Conservation (phyloP, 2,888 invertebrate genomes). For the Stenurella melanura region DNA sequence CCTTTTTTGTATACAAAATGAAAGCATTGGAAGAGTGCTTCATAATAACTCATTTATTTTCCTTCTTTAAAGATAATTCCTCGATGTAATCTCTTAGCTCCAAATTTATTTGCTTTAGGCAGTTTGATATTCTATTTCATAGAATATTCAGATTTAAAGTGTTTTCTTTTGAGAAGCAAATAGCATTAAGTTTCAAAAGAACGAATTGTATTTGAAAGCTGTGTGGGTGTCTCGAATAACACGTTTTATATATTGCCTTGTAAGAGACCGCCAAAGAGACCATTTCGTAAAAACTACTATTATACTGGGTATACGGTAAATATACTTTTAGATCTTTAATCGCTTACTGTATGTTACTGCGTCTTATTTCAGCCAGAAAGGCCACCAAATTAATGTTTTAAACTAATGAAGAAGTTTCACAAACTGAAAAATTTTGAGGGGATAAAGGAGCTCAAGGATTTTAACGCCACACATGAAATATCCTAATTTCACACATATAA, state of each 20-base stretch:
- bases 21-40: not conserved
- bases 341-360: no score
- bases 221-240: not conserved
- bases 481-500: no score
- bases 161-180: not conserved
- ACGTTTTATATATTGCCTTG: not conserved
- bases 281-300: no score
- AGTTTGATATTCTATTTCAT: not conserved
- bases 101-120: not conserved
- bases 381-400: no score
- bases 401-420: no score
- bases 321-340: no score
- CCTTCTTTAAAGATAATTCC: not conserved
- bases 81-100: not conserved
- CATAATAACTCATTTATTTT: not conserved
- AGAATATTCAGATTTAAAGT: not conserved
- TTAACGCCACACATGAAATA: no score
- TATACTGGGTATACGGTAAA: no score
- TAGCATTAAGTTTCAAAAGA: slow-evolving; percentile 1
- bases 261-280: not conserved
- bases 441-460: no score
- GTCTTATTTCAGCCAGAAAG: no score
- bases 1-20: not conserved
- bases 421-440: no score
- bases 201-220: not conserved